These are phyloP conservation scores for Drosophila dunni DNA, from an alignment of 1,140 invertebrate genomes.

Conservation along the genomic window DNA sequence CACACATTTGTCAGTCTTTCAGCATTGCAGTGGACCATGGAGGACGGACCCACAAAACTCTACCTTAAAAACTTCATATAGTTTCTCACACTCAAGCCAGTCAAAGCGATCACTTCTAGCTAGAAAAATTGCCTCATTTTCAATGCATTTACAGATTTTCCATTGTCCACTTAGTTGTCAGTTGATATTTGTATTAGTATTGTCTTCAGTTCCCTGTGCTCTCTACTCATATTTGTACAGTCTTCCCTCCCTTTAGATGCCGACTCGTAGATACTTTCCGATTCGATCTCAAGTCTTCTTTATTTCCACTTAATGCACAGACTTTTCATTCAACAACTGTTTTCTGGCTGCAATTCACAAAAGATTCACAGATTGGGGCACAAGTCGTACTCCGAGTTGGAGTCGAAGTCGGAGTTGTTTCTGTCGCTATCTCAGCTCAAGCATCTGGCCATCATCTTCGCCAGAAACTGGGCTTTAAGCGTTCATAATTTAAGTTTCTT, in stretches of 20 bases:
- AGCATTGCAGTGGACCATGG: conserved; percentile 32
- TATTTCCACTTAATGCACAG: conserved; percentile 66
- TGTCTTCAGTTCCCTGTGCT: not conserved
- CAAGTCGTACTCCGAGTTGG: not conserved
- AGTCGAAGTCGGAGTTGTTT: not conserved
- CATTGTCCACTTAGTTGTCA: conserved; percentile 31
- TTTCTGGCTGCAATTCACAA: conserved; percentile 22
- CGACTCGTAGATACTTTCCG: conserved; percentile 50
- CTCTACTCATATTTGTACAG: conserved; percentile 17
- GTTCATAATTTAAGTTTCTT: conserved; percentile 79
- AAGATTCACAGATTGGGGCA: not conserved
- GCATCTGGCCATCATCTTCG: conserved; percentile 72
- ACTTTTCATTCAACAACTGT: conserved; percentile 67
- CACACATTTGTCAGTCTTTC: conserved; percentile 71
- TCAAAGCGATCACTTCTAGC: conserved; percentile 49
- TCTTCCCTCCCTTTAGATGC: conserved; percentile 43
- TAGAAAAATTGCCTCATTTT: conserved; percentile 68
- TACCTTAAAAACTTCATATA: conserved; percentile 1
- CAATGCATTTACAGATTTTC: conserved; percentile 50
- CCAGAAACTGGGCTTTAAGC: conserved; percentile 69
- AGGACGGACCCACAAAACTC: conserved; percentile 3
- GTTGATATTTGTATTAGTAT: conserved; percentile 59
- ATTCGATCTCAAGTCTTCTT: conserved; percentile 35
- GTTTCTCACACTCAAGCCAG: conserved; percentile 25
- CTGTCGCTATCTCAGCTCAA: conserved; percentile 52